Evolutionary conservation across 1,140 invertebrate species (phyloP), one percentile per base, ranked within the genome.

Genomic region (Thalassaphorura encarpata): DNA sequence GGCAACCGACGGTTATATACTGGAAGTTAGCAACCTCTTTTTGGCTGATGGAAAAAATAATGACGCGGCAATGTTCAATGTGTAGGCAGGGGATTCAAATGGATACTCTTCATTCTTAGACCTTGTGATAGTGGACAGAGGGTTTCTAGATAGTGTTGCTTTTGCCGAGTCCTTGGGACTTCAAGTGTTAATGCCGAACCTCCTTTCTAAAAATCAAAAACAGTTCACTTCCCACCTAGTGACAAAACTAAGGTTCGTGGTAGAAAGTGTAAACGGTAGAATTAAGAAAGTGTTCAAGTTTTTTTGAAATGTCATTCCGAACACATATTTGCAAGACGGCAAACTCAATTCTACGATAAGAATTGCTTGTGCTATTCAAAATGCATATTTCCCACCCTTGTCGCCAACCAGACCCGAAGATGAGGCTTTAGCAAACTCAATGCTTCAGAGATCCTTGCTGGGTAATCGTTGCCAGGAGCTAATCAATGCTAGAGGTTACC

Each of bases 191-290:
- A 70, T 70, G 67, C 68, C 69, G 31, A 18, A 42, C 5, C 31
- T 49, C 4, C 27, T 61, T 2, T 4, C 15, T 2, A 66, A 67
- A 57, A 40, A 62, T 1, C 23, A 48, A 26, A 58, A 45, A 21
- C 66, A 72, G 56, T 54, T 71, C 21, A 63, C 66, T 3, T 70
- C 68, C 16, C 57, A 68, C 13, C 54, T 54, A 13, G 67, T 72
- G 0, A 72, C 66, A 11, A 70, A 70, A 66, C 45, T 69, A 42
- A 56, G 68, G 27, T 71, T 68, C 69, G 63, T 64, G 6, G 67
- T 73, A 15, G 69, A 73, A 67, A 60, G 68, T 15, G 64, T 68
- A 8, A 70, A 71, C 56, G 69, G 69, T 11, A 18, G 54, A 18
- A 13, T 59, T 2, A 62, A 62, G 19, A 55, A 59, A 28, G 21